Percentiles rank a stretch among this genome's conserved stretches.
phyloP scores from a whole-genome alignment of 2,797 vertebrate genomes.

The Echeneis naucrates region DNA sequence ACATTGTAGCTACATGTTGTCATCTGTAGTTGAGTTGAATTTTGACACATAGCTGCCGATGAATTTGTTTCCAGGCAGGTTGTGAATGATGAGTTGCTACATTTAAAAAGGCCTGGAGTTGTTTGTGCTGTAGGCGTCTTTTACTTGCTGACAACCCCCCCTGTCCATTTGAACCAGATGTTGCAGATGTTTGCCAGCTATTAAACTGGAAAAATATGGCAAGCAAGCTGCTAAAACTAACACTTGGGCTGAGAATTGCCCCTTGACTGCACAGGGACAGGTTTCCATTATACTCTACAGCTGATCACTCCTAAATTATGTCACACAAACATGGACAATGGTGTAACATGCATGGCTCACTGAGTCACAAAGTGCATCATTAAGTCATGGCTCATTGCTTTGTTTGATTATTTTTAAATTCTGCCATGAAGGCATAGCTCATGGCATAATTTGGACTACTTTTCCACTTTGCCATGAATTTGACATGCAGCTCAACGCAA shows the following conservation, averaged over 20 bases:
- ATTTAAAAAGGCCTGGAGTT: conserved; percentile 56
- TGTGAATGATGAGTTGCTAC: conserved; percentile 55
- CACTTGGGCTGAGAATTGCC: conserved; percentile 70
- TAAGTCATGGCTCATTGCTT: conserved; percentile 40
- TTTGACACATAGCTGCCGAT: conserved; percentile 48
- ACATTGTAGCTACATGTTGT: conserved; percentile 49
- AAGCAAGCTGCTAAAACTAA: conserved; percentile 75
- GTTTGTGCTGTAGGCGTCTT: conserved; percentile 62
- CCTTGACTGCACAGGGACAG: conserved; percentile 53
- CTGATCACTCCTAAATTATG: conserved; percentile 64
- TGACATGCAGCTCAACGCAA: conserved; percentile 15
- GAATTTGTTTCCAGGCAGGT: conserved; percentile 50
- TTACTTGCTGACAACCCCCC: conserved; percentile 48
- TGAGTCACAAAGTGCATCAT: conserved; percentile 44
- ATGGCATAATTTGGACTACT: conserved; percentile 34
- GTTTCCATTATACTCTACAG: conserved; percentile 64
- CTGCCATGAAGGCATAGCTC: conserved; percentile 29
- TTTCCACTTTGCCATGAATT: conserved; percentile 45
- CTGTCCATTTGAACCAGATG: conserved; percentile 76
- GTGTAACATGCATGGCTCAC: conserved; percentile 16
- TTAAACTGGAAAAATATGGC: conserved; percentile 71
- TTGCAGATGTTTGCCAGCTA: conserved; percentile 74
- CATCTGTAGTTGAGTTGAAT: conserved; percentile 19
- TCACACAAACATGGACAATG: conserved; percentile 53
- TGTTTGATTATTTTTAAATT: conserved; percentile 53